These are phyloP conservation scores for Recurvirostra avosetta DNA, from an alignment of 2,113 vertebrate species.

Conservation along the genomic window DNA sequence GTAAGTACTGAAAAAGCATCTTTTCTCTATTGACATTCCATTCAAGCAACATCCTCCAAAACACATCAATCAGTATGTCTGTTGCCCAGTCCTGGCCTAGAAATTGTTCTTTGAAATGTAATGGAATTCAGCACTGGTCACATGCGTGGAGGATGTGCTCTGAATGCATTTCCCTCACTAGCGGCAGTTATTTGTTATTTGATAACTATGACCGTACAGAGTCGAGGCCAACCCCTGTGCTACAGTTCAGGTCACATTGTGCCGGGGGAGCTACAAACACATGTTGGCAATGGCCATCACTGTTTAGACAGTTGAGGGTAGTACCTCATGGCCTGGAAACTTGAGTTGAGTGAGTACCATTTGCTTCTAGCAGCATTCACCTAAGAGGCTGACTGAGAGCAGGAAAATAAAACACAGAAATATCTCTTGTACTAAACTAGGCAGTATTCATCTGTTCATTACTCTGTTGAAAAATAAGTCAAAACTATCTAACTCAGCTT, in stretches of 20 bases:
- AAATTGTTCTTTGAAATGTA: neutral
- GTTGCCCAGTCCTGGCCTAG: neutral
- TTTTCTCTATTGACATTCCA: neutral
- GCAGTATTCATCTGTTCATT: neutral
- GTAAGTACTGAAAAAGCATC: neutral
- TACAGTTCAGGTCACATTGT: neutral
- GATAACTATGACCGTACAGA: neutral
- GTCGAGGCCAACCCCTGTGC: accelerated
- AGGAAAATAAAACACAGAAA: neutral
- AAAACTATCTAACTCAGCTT: neutral
- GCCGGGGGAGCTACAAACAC: neutral
- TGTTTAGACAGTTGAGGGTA: neutral
- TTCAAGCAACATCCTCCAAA: neutral
- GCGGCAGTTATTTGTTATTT: neutral
- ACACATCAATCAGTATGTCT: neutral
- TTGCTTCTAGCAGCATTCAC: neutral
- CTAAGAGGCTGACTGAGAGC: neutral
- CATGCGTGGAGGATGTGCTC: neutral
- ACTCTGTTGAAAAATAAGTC: neutral
- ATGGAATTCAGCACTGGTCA: neutral
- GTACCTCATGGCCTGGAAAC: neutral
- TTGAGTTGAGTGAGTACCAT: neutral
- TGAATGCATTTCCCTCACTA: neutral
- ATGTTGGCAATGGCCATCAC: neutral
- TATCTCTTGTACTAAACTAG: neutral